Conservation (phyloP, 2,888 invertebrate genomes). For the Drosophila percnosoma region DNA sequence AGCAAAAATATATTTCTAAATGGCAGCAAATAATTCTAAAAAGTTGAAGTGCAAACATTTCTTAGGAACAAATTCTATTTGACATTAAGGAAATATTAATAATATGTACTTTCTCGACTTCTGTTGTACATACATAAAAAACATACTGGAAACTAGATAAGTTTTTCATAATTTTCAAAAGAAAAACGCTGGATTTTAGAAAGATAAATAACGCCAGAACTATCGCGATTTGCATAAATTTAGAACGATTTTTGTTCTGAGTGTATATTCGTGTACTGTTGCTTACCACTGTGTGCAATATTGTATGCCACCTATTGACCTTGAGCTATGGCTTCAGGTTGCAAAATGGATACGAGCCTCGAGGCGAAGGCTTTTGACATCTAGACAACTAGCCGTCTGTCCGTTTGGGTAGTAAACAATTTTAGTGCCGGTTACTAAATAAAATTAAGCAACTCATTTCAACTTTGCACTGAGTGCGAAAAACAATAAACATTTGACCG, state of each 20-base stretch:
- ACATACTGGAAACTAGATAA: not conserved
- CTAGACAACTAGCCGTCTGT: constrained; percentile 5
- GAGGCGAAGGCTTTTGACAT: constrained; percentile 52
- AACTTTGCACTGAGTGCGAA: constrained; percentile 50
- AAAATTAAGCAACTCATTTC: constrained; percentile 65
- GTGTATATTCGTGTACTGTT: not conserved
- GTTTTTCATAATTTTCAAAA: not conserved
- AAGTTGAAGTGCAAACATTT: not conserved
- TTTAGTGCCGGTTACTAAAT: constrained; percentile 64
- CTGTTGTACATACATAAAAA: not conserved
- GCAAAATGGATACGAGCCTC: constrained; percentile 25
- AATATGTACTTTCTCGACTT: too few relatives aligned
- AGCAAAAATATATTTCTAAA: not conserved
- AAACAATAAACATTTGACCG: constrained; percentile 46
- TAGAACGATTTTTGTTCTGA: not conserved
- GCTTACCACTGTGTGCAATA: constrained; percentile 15
- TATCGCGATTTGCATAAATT: not conserved
- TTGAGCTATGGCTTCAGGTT: constrained; percentile 45
- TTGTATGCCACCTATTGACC: constrained; percentile 59
- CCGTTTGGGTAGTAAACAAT: constrained; percentile 57
- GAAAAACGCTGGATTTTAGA: fast-evolving
- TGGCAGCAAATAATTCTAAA: not conserved
- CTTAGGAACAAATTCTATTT: not conserved
- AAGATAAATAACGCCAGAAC: not conserved
- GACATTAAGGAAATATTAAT: too few relatives aligned